These are phyloP conservation scores for Melanchra persicariae DNA, from an alignment of 2,888 invertebrate species.

Conservation along the genomic window DNA sequence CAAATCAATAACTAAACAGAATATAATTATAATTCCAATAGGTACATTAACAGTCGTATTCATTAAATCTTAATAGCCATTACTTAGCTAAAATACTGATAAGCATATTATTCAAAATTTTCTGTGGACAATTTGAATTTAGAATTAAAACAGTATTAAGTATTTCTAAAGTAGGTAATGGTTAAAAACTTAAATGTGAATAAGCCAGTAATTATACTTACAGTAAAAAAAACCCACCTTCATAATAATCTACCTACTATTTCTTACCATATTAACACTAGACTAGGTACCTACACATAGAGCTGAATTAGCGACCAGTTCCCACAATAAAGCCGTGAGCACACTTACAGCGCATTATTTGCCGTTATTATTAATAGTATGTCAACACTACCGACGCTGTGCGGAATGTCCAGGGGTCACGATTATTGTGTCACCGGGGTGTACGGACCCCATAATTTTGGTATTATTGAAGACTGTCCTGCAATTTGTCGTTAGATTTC, in stretches of 20 bases:
- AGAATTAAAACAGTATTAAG: too few species aligned
- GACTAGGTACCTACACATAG: not conserved
- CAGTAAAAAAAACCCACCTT: too few species aligned
- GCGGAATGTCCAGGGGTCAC: conserved; percentile 65
- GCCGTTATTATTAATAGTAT: conserved; percentile 55
- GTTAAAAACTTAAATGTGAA: too few species aligned
- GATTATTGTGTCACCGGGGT: conserved; percentile 70
- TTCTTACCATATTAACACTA: not conserved
- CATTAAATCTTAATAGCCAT: too few species aligned
- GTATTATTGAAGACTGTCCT: conserved; percentile 18
- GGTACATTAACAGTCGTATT: too few species aligned
- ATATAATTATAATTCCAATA: too few species aligned
- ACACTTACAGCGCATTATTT: conserved; percentile 17
- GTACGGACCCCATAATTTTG: conserved; percentile 37
- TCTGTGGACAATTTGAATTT: too few species aligned
- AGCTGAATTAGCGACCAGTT: conserved; percentile 1
- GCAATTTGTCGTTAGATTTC: not conserved
- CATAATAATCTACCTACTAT: not conserved
- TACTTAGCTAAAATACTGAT: too few species aligned
- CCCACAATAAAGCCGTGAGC: conserved; percentile 4
- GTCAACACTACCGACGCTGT: conserved; percentile 34
- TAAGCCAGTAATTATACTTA: too few species aligned
- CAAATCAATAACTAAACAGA: not conserved
- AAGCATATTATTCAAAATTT: too few species aligned
- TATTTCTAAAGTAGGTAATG: too few species aligned